Percentiles rank a stretch among this genome's conserved stretches.
phyloP scores from a whole-genome alignment of 2,797 vertebrate species.

The Ceyx erithaca region DNA sequence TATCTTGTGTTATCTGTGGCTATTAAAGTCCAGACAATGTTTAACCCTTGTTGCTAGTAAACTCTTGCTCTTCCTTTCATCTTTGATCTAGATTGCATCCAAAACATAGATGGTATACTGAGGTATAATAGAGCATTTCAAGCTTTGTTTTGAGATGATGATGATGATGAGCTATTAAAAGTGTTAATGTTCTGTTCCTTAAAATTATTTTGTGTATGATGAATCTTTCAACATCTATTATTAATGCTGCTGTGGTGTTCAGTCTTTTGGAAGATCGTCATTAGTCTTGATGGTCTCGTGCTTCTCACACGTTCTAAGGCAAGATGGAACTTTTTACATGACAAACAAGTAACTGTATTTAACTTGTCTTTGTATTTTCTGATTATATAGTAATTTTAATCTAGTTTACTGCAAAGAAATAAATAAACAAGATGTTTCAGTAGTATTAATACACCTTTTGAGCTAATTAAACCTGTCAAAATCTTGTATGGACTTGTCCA shows the following conservation, averaged over 20 bases:
- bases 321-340: neutral
- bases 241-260: slow-evolving; percentile 1
- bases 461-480: neutral
- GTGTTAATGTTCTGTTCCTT: neutral
- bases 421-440: neutral
- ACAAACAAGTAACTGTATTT: neutral
- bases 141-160: neutral
- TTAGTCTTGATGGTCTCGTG: neutral
- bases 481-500: neutral
- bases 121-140: neutral
- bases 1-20: neutral
- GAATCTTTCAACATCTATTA: slow-evolving; percentile 11
- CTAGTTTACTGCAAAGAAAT: neutral
- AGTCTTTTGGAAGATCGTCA: neutral
- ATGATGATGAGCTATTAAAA: neutral
- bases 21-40: neutral
- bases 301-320: neutral
- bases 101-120: neutral
- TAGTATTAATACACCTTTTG: neutral
- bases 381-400: neutral
- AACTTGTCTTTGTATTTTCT: neutral
- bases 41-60: neutral
- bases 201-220: neutral
- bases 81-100: neutral
- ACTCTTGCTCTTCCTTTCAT: neutral